Conservation (phyloP, 1,140 invertebrate species). For the Papilio glaucus region DNA sequence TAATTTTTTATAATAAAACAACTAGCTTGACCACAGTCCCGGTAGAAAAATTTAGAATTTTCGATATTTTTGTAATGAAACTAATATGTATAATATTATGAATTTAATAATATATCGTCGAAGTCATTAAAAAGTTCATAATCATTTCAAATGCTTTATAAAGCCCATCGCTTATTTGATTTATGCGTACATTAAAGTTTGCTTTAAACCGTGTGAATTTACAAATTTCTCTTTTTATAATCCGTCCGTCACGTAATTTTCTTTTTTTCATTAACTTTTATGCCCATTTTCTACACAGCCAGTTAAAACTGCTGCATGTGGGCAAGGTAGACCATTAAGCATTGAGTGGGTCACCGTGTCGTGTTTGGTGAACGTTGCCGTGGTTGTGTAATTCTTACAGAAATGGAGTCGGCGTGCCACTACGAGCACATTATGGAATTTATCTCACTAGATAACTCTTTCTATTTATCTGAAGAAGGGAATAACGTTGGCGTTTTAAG, state of each 20-base stretch:
- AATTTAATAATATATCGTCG: too few species aligned
- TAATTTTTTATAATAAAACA: too few species aligned
- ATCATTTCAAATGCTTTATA: neutral
- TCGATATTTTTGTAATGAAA: too few species aligned
- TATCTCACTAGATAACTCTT: slow-evolving; percentile 22
- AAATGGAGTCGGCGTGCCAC: slow-evolving; percentile 32
- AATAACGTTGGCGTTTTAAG: slow-evolving; percentile 8
- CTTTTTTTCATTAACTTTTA: slow-evolving; percentile 44
- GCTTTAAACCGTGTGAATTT: neutral
- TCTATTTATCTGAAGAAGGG: slow-evolving; percentile 27
- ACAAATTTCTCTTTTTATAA: slow-evolving; percentile 11
- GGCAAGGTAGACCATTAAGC: slow-evolving; percentile 44
- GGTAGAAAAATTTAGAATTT: too few species aligned
- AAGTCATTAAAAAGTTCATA: slow-evolving; percentile 3
- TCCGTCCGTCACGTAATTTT: slow-evolving; percentile 19
- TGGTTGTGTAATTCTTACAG: slow-evolving; percentile 46
- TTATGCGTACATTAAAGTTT: neutral
- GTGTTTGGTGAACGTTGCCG: slow-evolving; percentile 45
- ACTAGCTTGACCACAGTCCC: too few species aligned
- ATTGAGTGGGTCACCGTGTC: slow-evolving; percentile 51
- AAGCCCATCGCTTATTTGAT: neutral
- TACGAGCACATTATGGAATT: neutral
- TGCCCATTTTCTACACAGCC: slow-evolving; percentile 44
- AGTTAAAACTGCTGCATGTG: slow-evolving; percentile 41
- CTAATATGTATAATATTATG: too few species aligned